Base-by-base conservation (phyloP, 2,888 invertebrate species). In the Alloscopus bannaensis region DNA sequence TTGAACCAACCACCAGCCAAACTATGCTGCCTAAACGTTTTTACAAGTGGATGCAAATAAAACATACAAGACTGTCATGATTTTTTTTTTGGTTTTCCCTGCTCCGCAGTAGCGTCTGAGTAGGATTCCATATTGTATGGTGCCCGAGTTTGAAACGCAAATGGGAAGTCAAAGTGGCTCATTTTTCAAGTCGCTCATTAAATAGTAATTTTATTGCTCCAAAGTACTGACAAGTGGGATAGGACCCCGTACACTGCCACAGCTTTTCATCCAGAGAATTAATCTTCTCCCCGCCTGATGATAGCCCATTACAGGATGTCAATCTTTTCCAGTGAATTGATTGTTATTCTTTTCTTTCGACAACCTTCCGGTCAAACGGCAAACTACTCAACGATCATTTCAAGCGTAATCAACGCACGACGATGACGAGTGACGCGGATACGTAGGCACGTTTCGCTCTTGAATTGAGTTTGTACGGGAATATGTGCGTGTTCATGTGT, bases 281-380 rank as follows among this genome's bases (percentile, higher is more conserved):
- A 52, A 52, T 24, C 52, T 20, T 52, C 3, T 13, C n/a, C 47
- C 47, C n/a, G 20, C 24, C 24, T 57, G 76, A 68, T 76, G 60
- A 76, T 76, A 50, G 60, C 50, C 57, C 76, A 68, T 76, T 75
- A 65, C 52, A 68, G 68, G 52, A 76, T 76, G 76, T 69, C 76
- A 76, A 76, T 76, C 76, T 50, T 65, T 24, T n/a, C 29, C 52
- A 24, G 57, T 20, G 73, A 57, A 73, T 65, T 65, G 73, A 73
- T 73, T 68, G 36, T 65, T 55, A 55, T n/a, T n/a, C n/a, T 66
- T 57, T 65, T 62, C 55, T 52, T 20, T 45, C 4, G 18, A 16
- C 6, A 22, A 40, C 65, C 3, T 31, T 65, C 50, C 26, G 52
- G 64, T 57, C 45, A 59, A 59, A 59, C 16, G 8, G n/a, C 6